Conservation (phyloP, 2,888 invertebrate species). For the Eristalinus aeneus region DNA sequence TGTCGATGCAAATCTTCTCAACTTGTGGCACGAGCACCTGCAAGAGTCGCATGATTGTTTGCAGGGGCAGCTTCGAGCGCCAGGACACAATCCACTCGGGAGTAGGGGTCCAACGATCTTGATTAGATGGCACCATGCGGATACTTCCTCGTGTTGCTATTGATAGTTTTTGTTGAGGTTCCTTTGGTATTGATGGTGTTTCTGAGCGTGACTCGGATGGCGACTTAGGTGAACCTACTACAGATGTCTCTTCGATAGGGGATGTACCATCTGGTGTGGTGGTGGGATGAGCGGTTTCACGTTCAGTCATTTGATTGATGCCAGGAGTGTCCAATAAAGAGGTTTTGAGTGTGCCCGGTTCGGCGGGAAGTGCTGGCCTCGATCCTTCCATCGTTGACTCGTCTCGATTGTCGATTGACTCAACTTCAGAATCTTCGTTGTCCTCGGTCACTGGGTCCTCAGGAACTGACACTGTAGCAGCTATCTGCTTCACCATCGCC, state of each 20-base stretch:
- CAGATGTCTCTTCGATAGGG: conserved; percentile 21
- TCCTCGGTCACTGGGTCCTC: conserved; percentile 75
- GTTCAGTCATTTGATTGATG: conserved; percentile 94
- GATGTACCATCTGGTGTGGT: conserved; percentile 67
- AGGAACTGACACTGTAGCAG: conserved; percentile 65
- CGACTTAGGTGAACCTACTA: conserved; percentile 61
- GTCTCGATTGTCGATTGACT: conserved; percentile 70
- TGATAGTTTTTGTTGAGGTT: conserved; percentile 74
- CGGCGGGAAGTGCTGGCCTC: conserved; percentile 91
- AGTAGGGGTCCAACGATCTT: conserved; percentile 90
- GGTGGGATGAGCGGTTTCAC: conserved; percentile 92
- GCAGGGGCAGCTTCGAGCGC: conserved; percentile 98
- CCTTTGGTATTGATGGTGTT: conserved; percentile 70
- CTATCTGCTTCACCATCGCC: conserved; percentile 80
- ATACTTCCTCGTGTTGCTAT: conserved; percentile 84
- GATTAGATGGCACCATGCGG: conserved; percentile 81
- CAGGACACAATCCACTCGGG: conserved; percentile 97
- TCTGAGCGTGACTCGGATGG: conserved; percentile 66
- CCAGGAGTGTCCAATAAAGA: conserved; percentile 95
- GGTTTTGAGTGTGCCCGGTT: conserved; percentile 95
- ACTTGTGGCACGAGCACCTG: conserved; percentile 99
- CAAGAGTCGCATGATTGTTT: conserved; percentile 98
- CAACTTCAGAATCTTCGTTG: conserved; percentile 80
- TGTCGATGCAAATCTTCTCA: conserved; percentile 99
- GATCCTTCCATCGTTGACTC: conserved; percentile 88